Evolutionary conservation across 1,140 invertebrate species (phyloP).

Genomic region (Tetragnatha versicolor): DNA sequence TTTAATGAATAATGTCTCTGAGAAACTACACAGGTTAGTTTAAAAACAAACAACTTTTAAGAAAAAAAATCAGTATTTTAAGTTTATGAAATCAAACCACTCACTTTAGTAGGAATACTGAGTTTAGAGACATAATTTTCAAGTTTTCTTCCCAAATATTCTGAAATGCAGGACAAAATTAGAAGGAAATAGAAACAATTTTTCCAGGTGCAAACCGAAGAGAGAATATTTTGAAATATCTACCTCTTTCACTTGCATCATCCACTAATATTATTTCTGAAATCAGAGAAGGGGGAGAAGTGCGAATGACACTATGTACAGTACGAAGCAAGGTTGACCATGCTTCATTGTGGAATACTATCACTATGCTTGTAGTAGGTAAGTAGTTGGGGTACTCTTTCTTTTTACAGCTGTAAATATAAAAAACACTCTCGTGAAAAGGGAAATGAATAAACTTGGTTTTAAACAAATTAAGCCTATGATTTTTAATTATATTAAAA

Average conservation of each 20-base stretch:
- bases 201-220: background rate
- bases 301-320: conserved; percentile 66
- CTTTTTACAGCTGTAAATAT: conserved; percentile 53
- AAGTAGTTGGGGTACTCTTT: conserved; percentile 58
- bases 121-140: conserved; percentile 88
- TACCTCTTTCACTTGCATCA: conserved; percentile 66
- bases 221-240: conserved; percentile 26
- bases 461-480: too few relatives aligned
- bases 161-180: conserved; percentile 67
- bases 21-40: too few relatives aligned
- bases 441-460: too few relatives aligned
- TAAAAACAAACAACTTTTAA: too few relatives aligned
- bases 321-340: conserved; percentile 67
- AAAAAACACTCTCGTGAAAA: background rate
- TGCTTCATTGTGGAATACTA: conserved; percentile 69
- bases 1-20: too few relatives aligned
- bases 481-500: too few relatives aligned
- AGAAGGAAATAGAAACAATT: background rate
- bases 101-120: conserved; percentile 76
- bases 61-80: too few relatives aligned
- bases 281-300: conserved; percentile 64
- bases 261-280: conserved; percentile 68
- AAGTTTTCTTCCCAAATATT: conserved; percentile 85
- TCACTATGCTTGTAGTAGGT: conserved; percentile 65
- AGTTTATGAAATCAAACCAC: too few relatives aligned